phyloP scores from a whole-genome alignment of 2,888 invertebrate genomes.

The Drosophila cognata region DNA sequence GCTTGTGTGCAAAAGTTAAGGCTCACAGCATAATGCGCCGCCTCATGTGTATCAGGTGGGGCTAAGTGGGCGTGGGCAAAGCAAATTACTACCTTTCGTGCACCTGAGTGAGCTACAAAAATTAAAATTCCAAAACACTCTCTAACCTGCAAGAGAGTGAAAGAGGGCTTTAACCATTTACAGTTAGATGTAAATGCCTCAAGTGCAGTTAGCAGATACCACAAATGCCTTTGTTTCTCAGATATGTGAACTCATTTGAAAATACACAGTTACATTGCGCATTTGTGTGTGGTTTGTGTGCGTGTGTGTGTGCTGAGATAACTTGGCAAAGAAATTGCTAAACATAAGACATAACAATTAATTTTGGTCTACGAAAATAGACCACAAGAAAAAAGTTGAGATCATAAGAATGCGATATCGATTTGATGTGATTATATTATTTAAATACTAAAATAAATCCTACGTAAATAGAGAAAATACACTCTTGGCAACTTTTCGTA shows the following conservation, averaged over 20 bases:
- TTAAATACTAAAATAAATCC: not conserved
- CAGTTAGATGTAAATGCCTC: slow-evolving; percentile 24
- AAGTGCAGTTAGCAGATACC: slow-evolving; percentile 22
- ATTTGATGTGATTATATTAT: not conserved
- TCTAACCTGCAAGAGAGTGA: slow-evolving; percentile 33
- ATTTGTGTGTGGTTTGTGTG: not conserved
- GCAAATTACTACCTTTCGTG: slow-evolving; percentile 40
- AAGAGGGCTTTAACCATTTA: not conserved
- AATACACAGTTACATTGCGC: not conserved
- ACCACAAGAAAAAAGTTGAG: not conserved
- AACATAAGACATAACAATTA: not conserved
- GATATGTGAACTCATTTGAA: slow-evolving; percentile 4
- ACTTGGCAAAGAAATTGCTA: not conserved
- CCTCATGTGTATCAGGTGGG: slow-evolving; percentile 22
- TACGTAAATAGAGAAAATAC: not conserved
- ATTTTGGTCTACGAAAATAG: not conserved
- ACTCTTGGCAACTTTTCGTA: not conserved
- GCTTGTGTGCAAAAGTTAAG: slow-evolving; percentile 65
- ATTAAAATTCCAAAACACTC: slow-evolving; percentile 63
- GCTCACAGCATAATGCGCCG: slow-evolving; percentile 57
- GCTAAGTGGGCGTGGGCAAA: slow-evolving; percentile 24
- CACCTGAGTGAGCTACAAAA: slow-evolving; percentile 36
- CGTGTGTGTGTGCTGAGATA: not conserved
- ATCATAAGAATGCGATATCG: not conserved
- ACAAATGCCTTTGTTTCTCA: slow-evolving; percentile 2